A percentile compares a stretch with the other conserved stretches of the same genome.
These are phyloP conservation scores for Phasianus colchicus DNA, from an alignment of 2,113 vertebrate genomes.

Conservation along the genomic window DNA sequence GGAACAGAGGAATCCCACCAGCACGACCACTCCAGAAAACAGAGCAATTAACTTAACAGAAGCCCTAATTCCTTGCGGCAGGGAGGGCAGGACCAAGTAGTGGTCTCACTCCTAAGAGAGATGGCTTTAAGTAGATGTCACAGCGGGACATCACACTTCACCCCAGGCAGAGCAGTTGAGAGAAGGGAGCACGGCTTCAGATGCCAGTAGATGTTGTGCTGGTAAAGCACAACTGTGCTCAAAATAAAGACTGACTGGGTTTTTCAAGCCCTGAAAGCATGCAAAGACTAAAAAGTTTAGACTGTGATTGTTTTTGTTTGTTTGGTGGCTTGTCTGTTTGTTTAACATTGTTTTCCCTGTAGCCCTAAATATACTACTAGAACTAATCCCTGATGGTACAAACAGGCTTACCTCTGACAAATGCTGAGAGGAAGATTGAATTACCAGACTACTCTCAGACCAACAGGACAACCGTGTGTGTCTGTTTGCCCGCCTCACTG, in stretches of 20 bases:
- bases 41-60: not conserved
- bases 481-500: not conserved
- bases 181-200: accelerated
- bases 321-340: not conserved
- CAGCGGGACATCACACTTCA: accelerated
- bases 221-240: accelerated
- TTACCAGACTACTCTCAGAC: not conserved
- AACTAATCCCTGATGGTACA: not conserved
- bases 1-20: not conserved
- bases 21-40: not conserved
- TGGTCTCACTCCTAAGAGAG: not conserved
- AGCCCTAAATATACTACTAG: not conserved
- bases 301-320: not conserved
- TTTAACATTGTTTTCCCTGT: not conserved
- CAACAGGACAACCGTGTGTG: not conserved
- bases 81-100: not conserved
- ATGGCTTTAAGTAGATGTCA: not conserved
- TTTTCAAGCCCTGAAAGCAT: not conserved
- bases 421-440: not conserved
- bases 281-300: not conserved
- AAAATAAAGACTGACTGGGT: not conserved
- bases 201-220: accelerated
- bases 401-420: not conserved
- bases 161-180: not conserved
- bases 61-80: not conserved